These are phyloP conservation scores for Danionella dracula DNA, from an alignment of 2,797 vertebrate genomes.

Conservation along the genomic window DNA sequence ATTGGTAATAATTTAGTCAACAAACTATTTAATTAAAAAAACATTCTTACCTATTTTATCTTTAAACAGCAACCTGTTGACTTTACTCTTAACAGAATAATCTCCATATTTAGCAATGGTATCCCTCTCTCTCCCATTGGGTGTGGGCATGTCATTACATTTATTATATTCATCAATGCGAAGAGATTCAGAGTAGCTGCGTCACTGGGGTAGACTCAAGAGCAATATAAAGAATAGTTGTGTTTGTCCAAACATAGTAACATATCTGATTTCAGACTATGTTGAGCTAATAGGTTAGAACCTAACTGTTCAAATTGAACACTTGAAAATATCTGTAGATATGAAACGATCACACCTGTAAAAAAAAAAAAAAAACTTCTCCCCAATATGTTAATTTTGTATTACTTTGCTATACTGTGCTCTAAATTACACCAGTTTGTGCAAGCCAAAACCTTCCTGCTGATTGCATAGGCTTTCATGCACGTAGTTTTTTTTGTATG, in stretches of 20 bases:
- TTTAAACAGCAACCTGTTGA: too few relatives aligned
- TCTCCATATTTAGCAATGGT: too few relatives aligned
- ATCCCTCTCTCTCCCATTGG: slow-evolving; percentile 11
- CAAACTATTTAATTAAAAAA: too few relatives aligned
- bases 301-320: slow-evolving; percentile 18
- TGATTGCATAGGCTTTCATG: slow-evolving; percentile 1
- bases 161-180: slow-evolving; percentile 27
- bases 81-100: too few relatives aligned
- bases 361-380: too few relatives aligned
- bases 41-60: too few relatives aligned
- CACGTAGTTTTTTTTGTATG: slow-evolving; percentile 48
- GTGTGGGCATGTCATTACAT: slow-evolving; percentile 36
- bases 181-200: slow-evolving; percentile 23
- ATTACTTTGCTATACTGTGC: too few relatives aligned
- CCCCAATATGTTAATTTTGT: too few relatives aligned
- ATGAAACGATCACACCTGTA: too few relatives aligned
- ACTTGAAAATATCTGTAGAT: too few relatives aligned
- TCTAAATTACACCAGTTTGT: too few relatives aligned
- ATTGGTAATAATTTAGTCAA: too few relatives aligned
- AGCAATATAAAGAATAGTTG: slow-evolving; percentile 31
- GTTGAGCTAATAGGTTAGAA: slow-evolving; percentile 39
- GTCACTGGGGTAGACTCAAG: slow-evolving; percentile 8
- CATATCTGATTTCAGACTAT: slow-evolving; percentile 13
- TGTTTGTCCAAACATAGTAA: slow-evolving; percentile 5
- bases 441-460: neutral